Base-by-base conservation (phyloP, 2,888 invertebrate genomes). In the Orgyia antiqua region DNA sequence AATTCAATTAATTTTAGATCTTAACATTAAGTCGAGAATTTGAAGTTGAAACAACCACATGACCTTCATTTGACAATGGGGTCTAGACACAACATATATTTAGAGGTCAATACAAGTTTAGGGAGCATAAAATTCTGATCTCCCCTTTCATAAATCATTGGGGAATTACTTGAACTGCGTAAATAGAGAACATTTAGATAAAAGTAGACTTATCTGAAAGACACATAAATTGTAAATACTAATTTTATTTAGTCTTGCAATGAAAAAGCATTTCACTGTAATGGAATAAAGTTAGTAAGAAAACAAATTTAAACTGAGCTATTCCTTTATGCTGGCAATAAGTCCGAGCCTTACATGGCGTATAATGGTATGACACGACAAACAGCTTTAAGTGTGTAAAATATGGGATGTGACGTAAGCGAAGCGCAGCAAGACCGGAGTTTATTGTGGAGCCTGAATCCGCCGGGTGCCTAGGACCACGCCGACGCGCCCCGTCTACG, bases 331-430 rank as follows among this genome's bases (percentile, higher is more conserved):
- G 63, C 64, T 68, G 73, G 82, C 78, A 76, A 70, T 82, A 84
- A 84, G 80, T 84, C 75, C 58, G 53, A 58, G 75, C 70, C 72
- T 77, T 83, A 84, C 83, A 82, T 74, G 74, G 67, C 78, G 77
- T 79, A 84, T 84, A 86, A 84, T 86, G 74, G 83, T 83, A 79
- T 79, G 79, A 84, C 82, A 79, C 82, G 82, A 83, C 86, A 84
- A 84, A 83, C 83, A 84, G 83, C 80, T 84, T 82, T 83, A 84
- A 84, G 79, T 80, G 79, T 79, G 74, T 84, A 77, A 86, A 82
- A 76, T 84, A 86, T 83, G 78, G 79, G 59, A 63, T 53, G 61
- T 76, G 75, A 74, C 75, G 77, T 76, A 76, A 78, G 69, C 76
- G 73, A 71, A 76, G 73, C 73, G 73, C 58, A 62, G 65, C 70